phyloP scores from a whole-genome alignment of 2,113 vertebrate genomes.

The Ictalurus punctatus region DNA sequence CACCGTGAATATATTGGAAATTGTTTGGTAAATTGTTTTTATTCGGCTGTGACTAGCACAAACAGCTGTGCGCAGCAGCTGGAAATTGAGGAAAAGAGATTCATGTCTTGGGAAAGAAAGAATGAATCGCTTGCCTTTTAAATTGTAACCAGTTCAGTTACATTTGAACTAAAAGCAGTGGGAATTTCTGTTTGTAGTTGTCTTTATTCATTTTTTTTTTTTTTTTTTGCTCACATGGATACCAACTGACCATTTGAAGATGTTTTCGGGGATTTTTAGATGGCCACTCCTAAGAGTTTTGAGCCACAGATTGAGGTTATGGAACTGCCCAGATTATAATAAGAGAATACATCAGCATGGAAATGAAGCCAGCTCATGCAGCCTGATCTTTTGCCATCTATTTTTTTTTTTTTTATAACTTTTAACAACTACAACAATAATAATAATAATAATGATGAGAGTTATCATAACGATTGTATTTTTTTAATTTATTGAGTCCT shows the following conservation, averaged over 20 bases:
- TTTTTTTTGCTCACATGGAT: background rate
- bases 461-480: no score
- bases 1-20: background rate
- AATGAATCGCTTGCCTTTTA: background rate
- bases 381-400: background rate
- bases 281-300: slow-evolving; percentile 12
- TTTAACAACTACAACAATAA: no score
- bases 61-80: slow-evolving; percentile 42
- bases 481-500: no score
- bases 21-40: background rate
- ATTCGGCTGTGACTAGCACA: background rate
- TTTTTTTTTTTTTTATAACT: background rate
- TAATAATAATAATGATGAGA: no score
- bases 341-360: background rate
- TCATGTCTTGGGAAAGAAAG: background rate
- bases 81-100: background rate
- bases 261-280: background rate
- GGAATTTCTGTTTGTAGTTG: no score
- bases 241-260: background rate
- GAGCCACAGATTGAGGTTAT: background rate
- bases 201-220: background rate
- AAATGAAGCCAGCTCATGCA: background rate
- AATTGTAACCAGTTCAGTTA: background rate
- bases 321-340: background rate
- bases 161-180: background rate